These are phyloP conservation scores for Esperia sulphurella DNA, from an alignment of 2,888 invertebrate species.

Conservation along the genomic window DNA sequence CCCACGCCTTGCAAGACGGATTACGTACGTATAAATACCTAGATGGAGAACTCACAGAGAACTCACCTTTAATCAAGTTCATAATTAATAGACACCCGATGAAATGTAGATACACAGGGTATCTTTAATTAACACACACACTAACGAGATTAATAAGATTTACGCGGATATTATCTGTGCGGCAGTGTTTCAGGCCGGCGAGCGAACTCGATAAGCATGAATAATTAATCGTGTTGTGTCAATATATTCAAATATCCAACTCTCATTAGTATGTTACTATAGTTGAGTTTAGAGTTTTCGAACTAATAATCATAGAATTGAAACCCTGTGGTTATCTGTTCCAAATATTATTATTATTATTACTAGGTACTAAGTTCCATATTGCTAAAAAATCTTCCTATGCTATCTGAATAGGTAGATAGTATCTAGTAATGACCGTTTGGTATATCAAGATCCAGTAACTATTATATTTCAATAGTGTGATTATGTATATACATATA, in stretches of 20 bases:
- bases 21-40: conserved; percentile 22
- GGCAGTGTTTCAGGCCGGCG: conserved; percentile 19
- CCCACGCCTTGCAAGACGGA: conserved; percentile 19
- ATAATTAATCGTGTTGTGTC: conserved; percentile 43
- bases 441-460: too few relatives aligned
- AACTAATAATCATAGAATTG: too few relatives aligned
- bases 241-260: conserved; percentile 17
- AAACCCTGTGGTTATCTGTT: not conserved
- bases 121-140: conserved; percentile 8
- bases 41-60: conserved; percentile 14
- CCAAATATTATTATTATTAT: too few relatives aligned
- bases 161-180: conserved; percentile 36
- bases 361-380: too few relatives aligned
- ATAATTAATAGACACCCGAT: conserved; percentile 3
- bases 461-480: too few relatives aligned
- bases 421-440: too few relatives aligned
- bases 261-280: conserved; percentile 3
- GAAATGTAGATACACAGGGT: not conserved
- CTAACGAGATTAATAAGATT: conserved; percentile 28
- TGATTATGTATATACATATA: too few relatives aligned
- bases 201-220: conserved; percentile 35
- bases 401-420: too few relatives aligned
- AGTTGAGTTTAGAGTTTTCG: too few relatives aligned
- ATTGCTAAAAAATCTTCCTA: too few relatives aligned
- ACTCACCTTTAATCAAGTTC: conserved; percentile 11